Percentiles rank a stretch among this genome's conserved stretches.
Evolutionary conservation across 1,140 invertebrate genomes (phyloP).

Genomic region (Drosophila bocki): DNA sequence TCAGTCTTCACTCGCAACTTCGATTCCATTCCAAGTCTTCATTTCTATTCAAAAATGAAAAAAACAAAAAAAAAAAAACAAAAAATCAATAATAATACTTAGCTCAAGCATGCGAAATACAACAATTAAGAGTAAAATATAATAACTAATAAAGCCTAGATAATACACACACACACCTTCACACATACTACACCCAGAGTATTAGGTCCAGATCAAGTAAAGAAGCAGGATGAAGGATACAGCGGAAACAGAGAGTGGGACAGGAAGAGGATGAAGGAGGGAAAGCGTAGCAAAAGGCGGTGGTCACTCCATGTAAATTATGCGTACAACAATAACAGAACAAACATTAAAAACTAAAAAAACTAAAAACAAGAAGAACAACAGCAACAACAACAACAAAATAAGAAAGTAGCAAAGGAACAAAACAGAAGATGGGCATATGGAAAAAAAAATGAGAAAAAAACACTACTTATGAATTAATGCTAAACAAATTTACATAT

Average conservation of each 20-base stretch:
- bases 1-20: constrained; percentile 39
- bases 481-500: constrained; percentile 67
- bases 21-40: constrained; percentile 39
- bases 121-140: constrained; percentile 36
- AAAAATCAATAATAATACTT: constrained; percentile 27
- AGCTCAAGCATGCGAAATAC: constrained; percentile 52
- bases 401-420: constrained; percentile 26
- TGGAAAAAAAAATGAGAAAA: constrained; percentile 43
- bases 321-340: constrained; percentile 70
- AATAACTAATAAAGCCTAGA: constrained; percentile 49
- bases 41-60: constrained; percentile 23
- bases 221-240: constrained; percentile 29
- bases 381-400: constrained; percentile 8
- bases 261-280: not conserved
- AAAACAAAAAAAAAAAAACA: not conserved
- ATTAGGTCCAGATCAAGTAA: constrained; percentile 67
- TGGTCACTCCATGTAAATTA: constrained; percentile 75
- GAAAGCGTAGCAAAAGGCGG: constrained; percentile 31
- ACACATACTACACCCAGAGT: constrained; percentile 41
- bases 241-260: constrained; percentile 26
- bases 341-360: not conserved
- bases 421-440: constrained; percentile 46
- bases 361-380: constrained; percentile 3
- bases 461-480: constrained; percentile 71
- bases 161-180: constrained; percentile 42